Conservation (phyloP, 1,140 invertebrate genomes). For the Aphelinus certus region DNA sequence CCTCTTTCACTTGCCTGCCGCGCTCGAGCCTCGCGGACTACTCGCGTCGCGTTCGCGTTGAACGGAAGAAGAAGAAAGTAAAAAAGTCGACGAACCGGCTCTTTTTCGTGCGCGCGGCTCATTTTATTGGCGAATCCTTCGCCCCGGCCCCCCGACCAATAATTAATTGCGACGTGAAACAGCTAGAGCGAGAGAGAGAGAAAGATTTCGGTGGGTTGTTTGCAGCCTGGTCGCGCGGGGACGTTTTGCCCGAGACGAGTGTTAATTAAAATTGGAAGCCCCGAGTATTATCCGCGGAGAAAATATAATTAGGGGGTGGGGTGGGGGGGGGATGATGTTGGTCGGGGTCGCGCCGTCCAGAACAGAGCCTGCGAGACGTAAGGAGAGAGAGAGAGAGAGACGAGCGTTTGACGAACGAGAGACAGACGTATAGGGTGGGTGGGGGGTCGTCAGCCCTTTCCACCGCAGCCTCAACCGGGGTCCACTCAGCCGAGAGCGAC, state of each 20-base stretch:
- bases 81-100: slow-evolving; percentile 1
- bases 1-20: slow-evolving; percentile 25
- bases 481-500: background rate
- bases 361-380: background rate
- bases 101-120: too few relatives aligned
- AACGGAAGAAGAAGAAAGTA: slow-evolving; percentile 22
- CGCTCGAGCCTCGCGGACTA: slow-evolving; percentile 27
- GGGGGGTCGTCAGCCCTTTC: too few relatives aligned
- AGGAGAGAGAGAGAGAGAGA: background rate
- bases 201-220: too few relatives aligned
- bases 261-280: background rate
- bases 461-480: too few relatives aligned
- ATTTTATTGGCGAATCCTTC: too few relatives aligned
- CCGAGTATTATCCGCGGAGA: background rate
- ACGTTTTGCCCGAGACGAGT: too few relatives aligned
- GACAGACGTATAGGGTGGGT: too few relatives aligned
- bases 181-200: too few relatives aligned
- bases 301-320: slow-evolving; percentile 3
- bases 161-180: too few relatives aligned
- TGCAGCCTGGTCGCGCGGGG: too few relatives aligned
- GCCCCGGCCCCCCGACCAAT: too few relatives aligned
- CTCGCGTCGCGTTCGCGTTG: slow-evolving; percentile 35
- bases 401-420: background rate
- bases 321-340: background rate
- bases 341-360: too few relatives aligned